These are phyloP conservation scores for Chymomyza costata DNA, from an alignment of 1,140 invertebrate genomes.

Conservation along the genomic window DNA sequence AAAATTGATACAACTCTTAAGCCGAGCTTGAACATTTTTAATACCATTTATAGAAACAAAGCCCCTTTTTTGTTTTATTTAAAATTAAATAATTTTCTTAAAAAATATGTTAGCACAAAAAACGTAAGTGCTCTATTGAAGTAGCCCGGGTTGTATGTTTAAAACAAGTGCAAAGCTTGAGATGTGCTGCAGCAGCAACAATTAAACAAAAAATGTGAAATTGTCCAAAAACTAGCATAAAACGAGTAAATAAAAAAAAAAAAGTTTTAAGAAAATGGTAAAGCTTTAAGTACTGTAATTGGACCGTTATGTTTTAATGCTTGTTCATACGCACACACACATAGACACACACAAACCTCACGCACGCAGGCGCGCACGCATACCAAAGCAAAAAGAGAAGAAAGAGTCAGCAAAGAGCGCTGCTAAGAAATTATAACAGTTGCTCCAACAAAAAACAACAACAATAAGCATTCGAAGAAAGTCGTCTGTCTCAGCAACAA, in stretches of 20 bases:
- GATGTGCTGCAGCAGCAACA: too few relatives aligned
- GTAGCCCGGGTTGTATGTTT: too few relatives aligned
- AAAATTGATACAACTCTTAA: too few relatives aligned
- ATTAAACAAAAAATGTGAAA: slow-evolving; percentile 42
- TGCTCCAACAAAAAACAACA: slow-evolving; percentile 34
- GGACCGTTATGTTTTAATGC: slow-evolving; percentile 67
- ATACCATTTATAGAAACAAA: background rate
- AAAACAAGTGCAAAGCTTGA: too few relatives aligned
- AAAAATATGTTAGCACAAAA: too few relatives aligned
- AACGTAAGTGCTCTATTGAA: background rate
- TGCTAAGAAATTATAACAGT: slow-evolving; percentile 62
- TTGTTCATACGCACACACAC: slow-evolving; percentile 39
- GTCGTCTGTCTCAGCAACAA: slow-evolving; percentile 50
- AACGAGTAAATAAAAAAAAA: slow-evolving; percentile 25
- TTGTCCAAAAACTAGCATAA: slow-evolving; percentile 26
- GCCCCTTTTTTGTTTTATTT: too few relatives aligned
- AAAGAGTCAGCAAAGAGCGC: slow-evolving; percentile 43
- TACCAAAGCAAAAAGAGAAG: too few relatives aligned
- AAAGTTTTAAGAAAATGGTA: too few relatives aligned
- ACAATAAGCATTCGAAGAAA: slow-evolving; percentile 61
- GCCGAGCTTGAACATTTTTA: slow-evolving; percentile 11
- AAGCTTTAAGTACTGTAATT: slow-evolving; percentile 58
- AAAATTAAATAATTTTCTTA: too few relatives aligned
- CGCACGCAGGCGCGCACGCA: too few relatives aligned
- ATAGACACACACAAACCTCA: slow-evolving; percentile 16